A percentile compares a stretch with the other conserved stretches of the same genome.
Evolutionary conservation across 2,113 vertebrate species (phyloP).

Genomic region (Stigmatopora nigra): DNA sequence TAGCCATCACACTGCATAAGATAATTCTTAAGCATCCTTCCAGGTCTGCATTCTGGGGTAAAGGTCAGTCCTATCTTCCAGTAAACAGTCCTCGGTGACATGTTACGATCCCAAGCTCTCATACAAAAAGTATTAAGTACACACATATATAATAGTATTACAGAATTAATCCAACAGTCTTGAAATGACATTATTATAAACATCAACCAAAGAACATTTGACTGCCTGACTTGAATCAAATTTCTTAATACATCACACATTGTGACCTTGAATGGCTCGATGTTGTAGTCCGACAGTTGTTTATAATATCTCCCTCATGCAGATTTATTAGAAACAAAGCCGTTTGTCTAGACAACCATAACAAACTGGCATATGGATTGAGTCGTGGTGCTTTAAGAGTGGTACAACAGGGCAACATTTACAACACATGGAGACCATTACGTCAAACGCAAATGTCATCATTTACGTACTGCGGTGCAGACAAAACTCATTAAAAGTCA

Average conservation of each 20-base stretch:
- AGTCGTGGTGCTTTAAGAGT: neutral
- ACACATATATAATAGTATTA: too few species aligned
- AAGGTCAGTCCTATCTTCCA: too few species aligned
- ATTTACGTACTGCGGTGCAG: slow-evolving; percentile 33
- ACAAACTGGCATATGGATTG: neutral
- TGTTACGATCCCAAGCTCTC: too few species aligned
- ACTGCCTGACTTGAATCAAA: too few species aligned
- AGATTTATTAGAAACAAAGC: neutral
- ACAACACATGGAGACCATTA: slow-evolving; percentile 51
- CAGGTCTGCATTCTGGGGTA: too few species aligned
- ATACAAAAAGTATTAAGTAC: too few species aligned
- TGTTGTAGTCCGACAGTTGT: neutral
- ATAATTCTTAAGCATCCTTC: too few species aligned
- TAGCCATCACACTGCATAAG: too few species aligned
- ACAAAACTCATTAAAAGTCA: slow-evolving; percentile 12
- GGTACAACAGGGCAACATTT: neutral
- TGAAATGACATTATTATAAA: too few species aligned
- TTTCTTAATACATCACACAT: neutral
- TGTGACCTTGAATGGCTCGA: neutral
- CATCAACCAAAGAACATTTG: too few species aligned
- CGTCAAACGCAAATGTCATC: slow-evolving; percentile 25
- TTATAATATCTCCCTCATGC: neutral
- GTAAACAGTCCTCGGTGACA: too few species aligned
- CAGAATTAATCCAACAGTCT: too few species aligned
- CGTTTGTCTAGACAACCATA: neutral